Conservation (phyloP, 2,797 vertebrate genomes). For the Pygocentrus nattereri region DNA sequence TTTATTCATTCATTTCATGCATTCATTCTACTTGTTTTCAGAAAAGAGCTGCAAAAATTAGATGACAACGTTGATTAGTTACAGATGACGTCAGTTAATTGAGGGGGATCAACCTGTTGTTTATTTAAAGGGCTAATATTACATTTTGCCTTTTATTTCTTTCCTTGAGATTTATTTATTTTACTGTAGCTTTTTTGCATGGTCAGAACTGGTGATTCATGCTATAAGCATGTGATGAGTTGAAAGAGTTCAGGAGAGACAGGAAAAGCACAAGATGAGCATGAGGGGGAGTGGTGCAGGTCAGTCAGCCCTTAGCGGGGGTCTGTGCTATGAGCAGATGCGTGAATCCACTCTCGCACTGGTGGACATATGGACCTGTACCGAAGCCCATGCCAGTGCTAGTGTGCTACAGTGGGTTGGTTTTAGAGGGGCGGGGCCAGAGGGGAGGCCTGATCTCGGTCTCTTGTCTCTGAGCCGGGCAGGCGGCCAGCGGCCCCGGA, state of each 20-base stretch:
- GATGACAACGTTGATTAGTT: not conserved
- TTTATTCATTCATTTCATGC: too few relatives aligned
- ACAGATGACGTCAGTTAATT: not conserved
- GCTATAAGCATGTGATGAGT: not conserved
- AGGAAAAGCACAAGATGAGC: not conserved
- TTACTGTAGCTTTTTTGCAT: not conserved
- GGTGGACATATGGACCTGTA: conserved; percentile 69
- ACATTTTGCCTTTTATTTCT: too few relatives aligned
- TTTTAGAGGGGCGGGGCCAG: conserved; percentile 55
- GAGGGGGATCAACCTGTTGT: not conserved
- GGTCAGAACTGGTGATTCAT: not conserved
- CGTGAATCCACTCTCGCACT: conserved; percentile 57
- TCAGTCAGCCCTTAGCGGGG: conserved; percentile 53
- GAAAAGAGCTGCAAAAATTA: not conserved
- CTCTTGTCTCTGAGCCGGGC: conserved; percentile 52
- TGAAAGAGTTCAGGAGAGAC: conserved; percentile 5
- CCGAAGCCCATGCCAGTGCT: conserved; percentile 58
- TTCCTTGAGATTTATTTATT: not conserved
- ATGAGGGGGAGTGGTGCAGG: conserved; percentile 44
- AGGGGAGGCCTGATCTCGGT: conserved; percentile 42
- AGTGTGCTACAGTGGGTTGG: conserved; percentile 48
- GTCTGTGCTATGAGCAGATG: conserved; percentile 62
- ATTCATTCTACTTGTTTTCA: not conserved
- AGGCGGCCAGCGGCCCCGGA: conserved; percentile 49
- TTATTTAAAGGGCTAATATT: not conserved